A percentile compares a stretch with the other conserved stretches of the same genome.
These are phyloP conservation scores for Delphinus delphis DNA, from an alignment of 2,113 vertebrate species.

Conservation along the genomic window DNA sequence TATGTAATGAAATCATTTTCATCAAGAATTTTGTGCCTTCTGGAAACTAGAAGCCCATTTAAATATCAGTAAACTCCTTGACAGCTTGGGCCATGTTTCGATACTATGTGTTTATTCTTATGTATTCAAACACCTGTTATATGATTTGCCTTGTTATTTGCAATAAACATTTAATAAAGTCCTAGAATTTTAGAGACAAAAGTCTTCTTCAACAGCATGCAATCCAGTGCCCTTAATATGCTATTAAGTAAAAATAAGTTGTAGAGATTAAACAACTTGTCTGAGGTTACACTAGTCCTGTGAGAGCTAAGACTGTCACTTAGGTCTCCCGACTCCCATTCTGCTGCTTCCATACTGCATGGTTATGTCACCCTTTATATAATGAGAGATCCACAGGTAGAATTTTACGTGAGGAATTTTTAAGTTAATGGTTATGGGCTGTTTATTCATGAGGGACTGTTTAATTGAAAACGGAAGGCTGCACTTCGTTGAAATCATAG, in stretches of 20 bases:
- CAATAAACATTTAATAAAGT: neutral
- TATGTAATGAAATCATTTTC: constrained; percentile 30
- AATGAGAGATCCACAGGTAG: neutral
- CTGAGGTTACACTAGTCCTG: neutral
- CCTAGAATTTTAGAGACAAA: neutral
- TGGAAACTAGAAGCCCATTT: constrained; percentile 9
- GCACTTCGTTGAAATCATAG: neutral
- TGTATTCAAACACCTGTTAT: neutral
- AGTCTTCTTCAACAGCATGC: neutral
- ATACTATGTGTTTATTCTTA: neutral
- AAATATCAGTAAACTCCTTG: neutral
- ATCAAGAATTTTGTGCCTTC: neutral
- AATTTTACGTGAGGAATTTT: neutral
- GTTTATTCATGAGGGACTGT: neutral
- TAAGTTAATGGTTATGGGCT: neutral
- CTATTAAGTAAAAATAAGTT: neutral
- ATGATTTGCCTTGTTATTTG: neutral
- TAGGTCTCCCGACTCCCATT: neutral
- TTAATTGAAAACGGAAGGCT: neutral
- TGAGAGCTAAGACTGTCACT: neutral
- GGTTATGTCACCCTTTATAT: neutral
- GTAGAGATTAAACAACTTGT: neutral
- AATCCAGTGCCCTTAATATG: neutral
- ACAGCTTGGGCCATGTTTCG: neutral
- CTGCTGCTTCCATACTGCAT: too few relatives aligned